These are phyloP conservation scores for Climacteris rufus DNA, from an alignment of 2,113 vertebrate species.

Conservation along the genomic window DNA sequence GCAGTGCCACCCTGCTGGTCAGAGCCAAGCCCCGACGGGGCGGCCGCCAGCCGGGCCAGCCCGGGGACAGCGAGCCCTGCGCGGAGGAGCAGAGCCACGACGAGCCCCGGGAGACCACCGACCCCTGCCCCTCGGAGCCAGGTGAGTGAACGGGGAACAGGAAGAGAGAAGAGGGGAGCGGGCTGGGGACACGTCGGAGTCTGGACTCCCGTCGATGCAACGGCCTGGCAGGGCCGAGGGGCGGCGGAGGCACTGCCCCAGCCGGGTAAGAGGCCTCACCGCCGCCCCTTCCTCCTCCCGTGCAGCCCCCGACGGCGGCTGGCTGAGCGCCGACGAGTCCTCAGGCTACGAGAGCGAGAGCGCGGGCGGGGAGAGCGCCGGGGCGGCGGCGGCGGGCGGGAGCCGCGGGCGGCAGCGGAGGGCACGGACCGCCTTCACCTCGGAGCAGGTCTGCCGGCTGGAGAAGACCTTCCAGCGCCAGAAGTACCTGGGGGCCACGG, in stretches of 20 bases:
- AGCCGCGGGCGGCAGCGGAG: constrained; percentile 37
- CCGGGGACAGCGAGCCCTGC: background rate
- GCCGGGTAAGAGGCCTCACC: background rate
- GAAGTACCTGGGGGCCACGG: constrained; percentile 76
- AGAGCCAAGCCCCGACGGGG: background rate
- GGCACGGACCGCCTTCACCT: constrained; percentile 77
- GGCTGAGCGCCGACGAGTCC: constrained; percentile 12
- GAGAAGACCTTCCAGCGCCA: constrained; percentile 80
- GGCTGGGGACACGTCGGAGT: rapidly evolving
- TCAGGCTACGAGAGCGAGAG: constrained; percentile 50
- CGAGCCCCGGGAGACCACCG: background rate
- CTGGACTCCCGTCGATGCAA: rapidly evolving
- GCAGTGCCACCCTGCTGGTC: background rate
- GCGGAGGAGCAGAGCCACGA: background rate
- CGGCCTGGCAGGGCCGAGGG: background rate
- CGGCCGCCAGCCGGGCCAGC: background rate
- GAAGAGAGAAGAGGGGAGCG: too few species aligned
- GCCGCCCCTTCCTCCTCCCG: too few species aligned
- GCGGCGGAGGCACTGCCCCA: background rate
- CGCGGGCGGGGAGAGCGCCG: background rate
- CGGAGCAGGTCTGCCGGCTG: constrained; percentile 76
- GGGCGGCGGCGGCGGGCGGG: background rate
- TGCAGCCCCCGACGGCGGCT: background rate
- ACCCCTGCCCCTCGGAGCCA: background rate
- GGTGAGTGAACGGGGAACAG: background rate